These are phyloP conservation scores for Scaptomyza caliginosa DNA, from an alignment of 2,888 invertebrate species.

Conservation along the genomic window DNA sequence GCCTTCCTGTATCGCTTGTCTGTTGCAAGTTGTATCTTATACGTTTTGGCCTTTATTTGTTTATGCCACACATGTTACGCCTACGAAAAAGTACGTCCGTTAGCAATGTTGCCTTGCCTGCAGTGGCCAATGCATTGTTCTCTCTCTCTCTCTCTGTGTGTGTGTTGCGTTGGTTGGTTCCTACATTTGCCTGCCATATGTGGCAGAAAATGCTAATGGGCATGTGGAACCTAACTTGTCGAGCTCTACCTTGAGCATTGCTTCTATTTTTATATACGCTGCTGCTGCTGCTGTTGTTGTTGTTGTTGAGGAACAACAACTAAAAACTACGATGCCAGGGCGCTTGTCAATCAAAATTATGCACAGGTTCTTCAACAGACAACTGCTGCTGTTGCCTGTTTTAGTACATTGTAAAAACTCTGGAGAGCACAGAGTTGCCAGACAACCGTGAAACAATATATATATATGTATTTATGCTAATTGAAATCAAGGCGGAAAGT, in stretches of 20 bases:
- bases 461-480: constrained; percentile 50
- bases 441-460: constrained; percentile 15
- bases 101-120: constrained; percentile 18
- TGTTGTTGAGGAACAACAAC: constrained; percentile 24
- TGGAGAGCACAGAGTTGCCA: constrained; percentile 1
- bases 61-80: constrained; percentile 79
- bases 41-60: constrained; percentile 64
- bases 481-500: constrained; percentile 19
- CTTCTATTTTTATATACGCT: constrained; percentile 55
- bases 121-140: constrained; percentile 33
- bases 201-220: constrained; percentile 73
- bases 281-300: no score
- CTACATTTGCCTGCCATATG: constrained; percentile 72
- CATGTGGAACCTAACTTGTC: constrained; percentile 47
- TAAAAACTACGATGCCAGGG: constrained; percentile 28
- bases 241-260: constrained; percentile 47
- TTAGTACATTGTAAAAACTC: constrained; percentile 30
- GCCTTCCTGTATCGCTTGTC: constrained; percentile 55
- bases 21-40: constrained; percentile 23
- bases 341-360: constrained; percentile 64
- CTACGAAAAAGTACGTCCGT: constrained; percentile 64
- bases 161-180: constrained; percentile 34
- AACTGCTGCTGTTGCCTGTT: constrained; percentile 33
- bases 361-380: constrained; percentile 45
- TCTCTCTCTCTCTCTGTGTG: constrained; percentile 7